Conservation (phyloP, 2,888 invertebrate species). For the Lasioglossum vierecki region DNA sequence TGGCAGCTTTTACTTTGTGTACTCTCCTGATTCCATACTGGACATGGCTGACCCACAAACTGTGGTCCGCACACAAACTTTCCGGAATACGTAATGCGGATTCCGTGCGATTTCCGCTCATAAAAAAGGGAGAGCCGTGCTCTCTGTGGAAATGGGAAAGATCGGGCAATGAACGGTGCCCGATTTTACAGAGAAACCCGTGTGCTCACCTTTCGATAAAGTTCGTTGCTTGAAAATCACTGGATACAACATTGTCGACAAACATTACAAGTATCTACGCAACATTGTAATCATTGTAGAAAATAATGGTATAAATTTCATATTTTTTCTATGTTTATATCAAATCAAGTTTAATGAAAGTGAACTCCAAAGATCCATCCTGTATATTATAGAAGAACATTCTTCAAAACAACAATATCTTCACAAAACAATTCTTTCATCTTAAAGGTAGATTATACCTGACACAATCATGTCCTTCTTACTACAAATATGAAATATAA, state of each 20-base stretch:
- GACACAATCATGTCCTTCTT: too few species aligned
- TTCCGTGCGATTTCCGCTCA: slow-evolving; percentile 29
- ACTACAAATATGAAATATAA: too few species aligned
- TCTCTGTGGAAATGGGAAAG: slow-evolving; percentile 5
- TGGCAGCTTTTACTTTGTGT: slow-evolving; percentile 56
- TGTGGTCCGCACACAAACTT: slow-evolving; percentile 41
- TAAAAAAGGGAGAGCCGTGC: not conserved
- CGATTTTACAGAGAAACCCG: not conserved
- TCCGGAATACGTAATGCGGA: slow-evolving; percentile 49
- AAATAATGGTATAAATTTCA: not conserved
- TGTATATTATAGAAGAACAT: too few species aligned
- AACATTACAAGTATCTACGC: not conserved
- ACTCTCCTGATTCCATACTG: slow-evolving; percentile 44
- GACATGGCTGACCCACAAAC: slow-evolving; percentile 54
- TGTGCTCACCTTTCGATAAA: not conserved
- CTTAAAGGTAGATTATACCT: too few species aligned
- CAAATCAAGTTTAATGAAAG: not conserved
- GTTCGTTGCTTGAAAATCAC: not conserved
- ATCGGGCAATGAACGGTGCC: not conserved
- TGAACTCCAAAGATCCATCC: too few species aligned
- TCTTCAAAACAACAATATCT: too few species aligned
- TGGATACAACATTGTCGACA: not conserved
- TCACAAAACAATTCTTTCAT: too few species aligned
- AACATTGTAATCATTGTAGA: not conserved
- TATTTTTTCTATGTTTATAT: not conserved